Percentiles rank a stretch among this genome's conserved stretches.
These are phyloP conservation scores for Melieria crassipennis DNA, from an alignment of 2,888 invertebrate species.

Conservation along the genomic window DNA sequence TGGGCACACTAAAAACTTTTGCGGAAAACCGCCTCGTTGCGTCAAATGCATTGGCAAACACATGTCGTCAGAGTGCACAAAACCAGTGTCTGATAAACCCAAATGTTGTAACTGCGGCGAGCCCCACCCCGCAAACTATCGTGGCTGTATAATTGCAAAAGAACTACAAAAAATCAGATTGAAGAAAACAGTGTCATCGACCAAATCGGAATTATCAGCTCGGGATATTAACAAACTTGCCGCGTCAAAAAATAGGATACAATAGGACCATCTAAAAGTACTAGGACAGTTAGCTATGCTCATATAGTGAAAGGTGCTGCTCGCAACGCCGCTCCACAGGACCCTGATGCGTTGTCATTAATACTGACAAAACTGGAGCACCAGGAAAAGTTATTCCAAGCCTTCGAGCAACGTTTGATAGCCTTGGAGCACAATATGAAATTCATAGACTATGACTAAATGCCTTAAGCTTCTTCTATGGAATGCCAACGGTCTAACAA, in stretches of 20 bases:
- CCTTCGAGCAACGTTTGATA: neutral
- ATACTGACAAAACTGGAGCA: neutral
- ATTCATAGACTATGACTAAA: neutral
- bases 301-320: neutral
- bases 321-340: neutral
- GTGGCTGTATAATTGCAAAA: constrained; percentile 15
- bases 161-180: constrained; percentile 8
- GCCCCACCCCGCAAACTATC: neutral
- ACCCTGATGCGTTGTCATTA: neutral
- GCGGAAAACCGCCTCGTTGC: constrained; percentile 8
- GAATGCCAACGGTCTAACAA: constrained; percentile 4
- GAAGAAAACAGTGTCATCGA: neutral
- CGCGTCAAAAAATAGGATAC: too few relatives aligned
- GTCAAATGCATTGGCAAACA: constrained; percentile 15
- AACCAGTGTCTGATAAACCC: neutral
- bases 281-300: neutral
- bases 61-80: neutral
- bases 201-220: too few relatives aligned
- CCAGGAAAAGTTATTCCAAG: neutral
- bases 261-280: neutral
- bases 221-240: too few relatives aligned
- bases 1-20: constrained; percentile 1
- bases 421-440: constrained; percentile 15
- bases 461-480: neutral
- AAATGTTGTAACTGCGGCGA: constrained; percentile 22